A percentile compares a stretch with the other conserved stretches of the same genome.
Evolutionary conservation across 2,113 vertebrate species (phyloP).

Genomic region (Zosterops japonicus): DNA sequence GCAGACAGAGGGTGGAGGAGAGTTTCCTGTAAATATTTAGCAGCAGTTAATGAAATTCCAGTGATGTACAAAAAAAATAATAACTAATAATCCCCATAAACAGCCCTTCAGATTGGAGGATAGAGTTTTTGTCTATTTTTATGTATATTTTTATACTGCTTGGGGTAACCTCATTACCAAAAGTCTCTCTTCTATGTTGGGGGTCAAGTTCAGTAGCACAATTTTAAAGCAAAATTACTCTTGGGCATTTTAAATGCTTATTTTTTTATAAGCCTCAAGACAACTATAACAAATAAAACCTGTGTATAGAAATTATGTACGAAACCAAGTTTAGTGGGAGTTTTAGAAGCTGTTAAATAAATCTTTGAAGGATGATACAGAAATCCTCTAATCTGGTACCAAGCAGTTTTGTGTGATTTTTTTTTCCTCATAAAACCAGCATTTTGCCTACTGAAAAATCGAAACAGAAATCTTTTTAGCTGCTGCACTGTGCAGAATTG

Average conservation of each 20-base stretch:
- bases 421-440: background rate
- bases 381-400: background rate
- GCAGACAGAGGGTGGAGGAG: background rate
- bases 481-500: background rate
- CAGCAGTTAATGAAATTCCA: background rate
- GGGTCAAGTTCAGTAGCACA: slow-evolving; percentile 7
- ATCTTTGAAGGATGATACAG: background rate
- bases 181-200: background rate
- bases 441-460: background rate
- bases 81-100: background rate
- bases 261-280: background rate
- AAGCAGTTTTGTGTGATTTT: background rate
- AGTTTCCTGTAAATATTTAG: slow-evolving; percentile 48
- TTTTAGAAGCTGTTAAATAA: background rate
- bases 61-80: background rate
- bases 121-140: slow-evolving; percentile 19
- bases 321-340: background rate
- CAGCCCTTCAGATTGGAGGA: slow-evolving; percentile 24
- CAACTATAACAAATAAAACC: background rate
- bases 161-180: background rate
- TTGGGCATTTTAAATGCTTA: slow-evolving; percentile 36
- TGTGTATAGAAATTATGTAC: background rate
- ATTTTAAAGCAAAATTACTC: slow-evolving; percentile 10
- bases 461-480: background rate
- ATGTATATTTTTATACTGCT: slow-evolving; percentile 68